These are phyloP conservation scores for Halichoerus grypus DNA, from an alignment of 2,113 vertebrate species.

Conservation along the genomic window DNA sequence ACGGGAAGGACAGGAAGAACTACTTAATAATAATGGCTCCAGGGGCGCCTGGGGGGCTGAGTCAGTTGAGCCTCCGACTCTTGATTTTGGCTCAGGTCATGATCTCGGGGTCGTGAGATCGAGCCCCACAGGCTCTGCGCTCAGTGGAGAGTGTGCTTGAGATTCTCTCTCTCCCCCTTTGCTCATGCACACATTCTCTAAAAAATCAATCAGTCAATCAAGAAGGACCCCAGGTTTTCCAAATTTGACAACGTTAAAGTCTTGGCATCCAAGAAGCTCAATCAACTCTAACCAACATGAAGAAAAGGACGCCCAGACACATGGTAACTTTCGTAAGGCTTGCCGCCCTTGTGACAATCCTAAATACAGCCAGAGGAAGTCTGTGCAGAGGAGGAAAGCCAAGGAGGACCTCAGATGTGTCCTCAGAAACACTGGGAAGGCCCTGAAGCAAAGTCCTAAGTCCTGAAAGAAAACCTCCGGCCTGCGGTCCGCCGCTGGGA, in stretches of 20 bases:
- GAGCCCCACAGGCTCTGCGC: too few relatives aligned
- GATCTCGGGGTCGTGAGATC: too few relatives aligned
- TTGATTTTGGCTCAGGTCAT: too few relatives aligned
- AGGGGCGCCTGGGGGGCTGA: too few relatives aligned
- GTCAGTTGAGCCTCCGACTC: too few relatives aligned
- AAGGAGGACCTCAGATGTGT: fast-evolving
- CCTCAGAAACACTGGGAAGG: fast-evolving
- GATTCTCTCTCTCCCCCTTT: too few relatives aligned
- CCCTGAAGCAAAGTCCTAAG: fast-evolving
- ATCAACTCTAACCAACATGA: neutral
- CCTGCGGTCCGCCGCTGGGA: neutral
- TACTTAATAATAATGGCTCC: too few relatives aligned
- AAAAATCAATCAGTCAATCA: too few relatives aligned
- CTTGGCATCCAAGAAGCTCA: neutral
- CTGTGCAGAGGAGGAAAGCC: neutral
- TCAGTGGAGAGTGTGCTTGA: too few relatives aligned
- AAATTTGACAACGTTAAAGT: neutral
- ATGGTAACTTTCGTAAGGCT: neutral
- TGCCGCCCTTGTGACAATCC: too few relatives aligned
- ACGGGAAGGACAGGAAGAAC: neutral
- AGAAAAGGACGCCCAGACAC: neutral
- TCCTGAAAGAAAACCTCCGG: fast-evolving
- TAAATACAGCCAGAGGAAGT: neutral
- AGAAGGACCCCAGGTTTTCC: neutral
- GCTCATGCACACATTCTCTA: too few relatives aligned